Evolutionary conservation across 2,888 invertebrate species (phyloP), one percentile per base, ranked within the genome.

Genomic region (Bembecia ichneumoniformis): DNA sequence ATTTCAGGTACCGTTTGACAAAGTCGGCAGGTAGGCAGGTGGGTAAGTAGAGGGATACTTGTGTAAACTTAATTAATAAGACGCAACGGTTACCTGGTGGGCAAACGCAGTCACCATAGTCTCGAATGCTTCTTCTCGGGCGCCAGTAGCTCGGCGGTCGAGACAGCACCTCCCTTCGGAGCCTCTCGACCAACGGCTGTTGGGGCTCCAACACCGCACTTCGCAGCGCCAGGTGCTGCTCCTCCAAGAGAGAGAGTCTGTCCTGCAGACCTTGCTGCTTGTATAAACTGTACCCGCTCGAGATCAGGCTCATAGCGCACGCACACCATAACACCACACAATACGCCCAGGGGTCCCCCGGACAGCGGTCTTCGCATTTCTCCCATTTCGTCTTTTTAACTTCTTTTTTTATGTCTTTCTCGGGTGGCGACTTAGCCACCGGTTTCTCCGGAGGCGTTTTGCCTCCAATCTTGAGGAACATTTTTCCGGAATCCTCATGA

Each of bases 31-130:
- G n/a, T n/a, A n/a, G n/a, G n/a, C 7, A 7, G 20, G 20, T 7
- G 7, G 20, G 5, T 20, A 20, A 20, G 7, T 20, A n/a, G n/a
- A n/a, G n/a, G n/a, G n/a, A n/a, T n/a, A n/a, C n/a, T n/a, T n/a
- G n/a, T n/a, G n/a, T n/a, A n/a, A n/a, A n/a, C n/a, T n/a, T n/a
- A 28, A 28, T 28, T 28, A 28, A 28, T 28, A 9, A 28, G 28
- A 28, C 9, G 5, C 0, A 9, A 28, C 28, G 7, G 28, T 63
- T 55, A 92, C 93, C 93, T 92, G 92, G 88, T 74, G 92, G 92
- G 88, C 93, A 93, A 61, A 88, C 83, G 87, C 93, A 93, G 78
- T 92, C 91, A 13, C 89, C 84, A 47, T 89, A 88, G 61, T 91
- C 91, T 61, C 90, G 77, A 60, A 88, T 82, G 59, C 86, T 84